Evolutionary conservation across 2,113 vertebrate genomes (phyloP), one percentile per base, ranked within the genome.

Genomic region (Macquaria ambigua): DNA sequence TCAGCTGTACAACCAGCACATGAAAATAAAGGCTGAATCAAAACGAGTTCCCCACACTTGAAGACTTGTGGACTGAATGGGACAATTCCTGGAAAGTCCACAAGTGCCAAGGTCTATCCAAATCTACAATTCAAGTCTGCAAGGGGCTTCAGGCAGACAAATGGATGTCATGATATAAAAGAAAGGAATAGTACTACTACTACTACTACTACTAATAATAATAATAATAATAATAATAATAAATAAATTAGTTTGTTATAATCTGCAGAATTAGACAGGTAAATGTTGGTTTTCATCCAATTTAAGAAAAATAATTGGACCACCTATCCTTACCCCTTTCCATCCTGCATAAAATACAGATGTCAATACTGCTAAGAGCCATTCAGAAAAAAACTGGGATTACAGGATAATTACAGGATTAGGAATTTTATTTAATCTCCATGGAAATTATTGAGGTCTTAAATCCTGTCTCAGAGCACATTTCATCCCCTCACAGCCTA

Each of bases 1-100:
- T 63, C 85, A 87, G 58, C 43, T 20, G 6, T 1, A 46, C 15
- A 61, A 39, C 64, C 74, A 56, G 63, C 21, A 62, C 18, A 56
- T 39, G 28, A 82, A 71, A 43, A 41, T 50, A 39, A 72, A 41
- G 41, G 39, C 59, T 72, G n/a, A 82, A 31, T 52, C 9, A 10
- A 52, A 69, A 52, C 7, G 16, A 59, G 3, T 18, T 31, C 25
- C 58, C 14, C 5, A 31, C 28, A 62, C 12, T 31, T 31, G 6
- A 6, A 61, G 12, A 61, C n/a, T 25, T 25, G 3, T 58, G 25
- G 58, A 58, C 5, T 12, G 12, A 58, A 58, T n/a, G 55, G 11
- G 5, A 58, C 16, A 6, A 48, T 16, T 16, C 46, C 14, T 14
- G 5, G 46, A 14, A 52, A 52, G 50, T 20, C 18, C 50, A 50